These are phyloP conservation scores for Eptatretus atami DNA, from an alignment of 2,797 vertebrate genomes.

Conservation along the genomic window DNA sequence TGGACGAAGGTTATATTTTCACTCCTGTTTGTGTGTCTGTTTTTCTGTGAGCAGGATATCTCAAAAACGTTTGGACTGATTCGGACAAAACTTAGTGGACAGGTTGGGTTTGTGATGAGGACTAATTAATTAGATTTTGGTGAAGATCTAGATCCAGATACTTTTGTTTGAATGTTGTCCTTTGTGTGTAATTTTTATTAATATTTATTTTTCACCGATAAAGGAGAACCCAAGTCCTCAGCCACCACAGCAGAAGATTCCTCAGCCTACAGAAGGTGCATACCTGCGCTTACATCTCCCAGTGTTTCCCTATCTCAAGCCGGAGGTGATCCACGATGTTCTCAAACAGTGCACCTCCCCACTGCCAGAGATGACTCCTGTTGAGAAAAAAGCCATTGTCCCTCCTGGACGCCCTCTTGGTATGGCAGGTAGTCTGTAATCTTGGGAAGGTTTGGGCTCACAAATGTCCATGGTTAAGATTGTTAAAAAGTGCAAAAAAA, in stretches of 20 bases:
- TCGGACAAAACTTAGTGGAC: too few relatives aligned
- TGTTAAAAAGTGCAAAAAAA: too few relatives aligned
- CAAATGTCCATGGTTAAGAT: background rate
- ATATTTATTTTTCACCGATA: slow-evolving; percentile 7
- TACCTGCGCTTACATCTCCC: slow-evolving; percentile 68
- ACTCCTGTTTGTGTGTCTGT: too few relatives aligned
- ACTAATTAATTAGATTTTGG: too few relatives aligned
- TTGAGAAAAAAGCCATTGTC: slow-evolving; percentile 65
- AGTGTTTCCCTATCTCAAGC: slow-evolving; percentile 47
- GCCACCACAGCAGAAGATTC: slow-evolving; percentile 93
- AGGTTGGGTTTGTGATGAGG: too few relatives aligned
- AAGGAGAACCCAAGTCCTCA: slow-evolving; percentile 95
- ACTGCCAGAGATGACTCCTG: slow-evolving; percentile 18
- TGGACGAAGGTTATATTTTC: too few relatives aligned
- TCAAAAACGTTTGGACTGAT: too few relatives aligned
- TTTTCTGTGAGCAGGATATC: too few relatives aligned
- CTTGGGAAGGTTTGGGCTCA: slow-evolving; percentile 1
- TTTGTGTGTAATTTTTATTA: too few relatives aligned
- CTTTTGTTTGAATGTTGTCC: too few relatives aligned
- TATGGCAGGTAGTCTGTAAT: slow-evolving; percentile 16
- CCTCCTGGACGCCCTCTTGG: slow-evolving; percentile 65
- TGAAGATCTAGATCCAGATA: too few relatives aligned
- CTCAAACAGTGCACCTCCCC: slow-evolving; percentile 39
- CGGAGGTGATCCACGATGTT: slow-evolving; percentile 34
- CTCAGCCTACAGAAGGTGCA: slow-evolving; percentile 69